Evolutionary conservation across 2,888 invertebrate species (phyloP).

Genomic region (Cephalotes varians): DNA sequence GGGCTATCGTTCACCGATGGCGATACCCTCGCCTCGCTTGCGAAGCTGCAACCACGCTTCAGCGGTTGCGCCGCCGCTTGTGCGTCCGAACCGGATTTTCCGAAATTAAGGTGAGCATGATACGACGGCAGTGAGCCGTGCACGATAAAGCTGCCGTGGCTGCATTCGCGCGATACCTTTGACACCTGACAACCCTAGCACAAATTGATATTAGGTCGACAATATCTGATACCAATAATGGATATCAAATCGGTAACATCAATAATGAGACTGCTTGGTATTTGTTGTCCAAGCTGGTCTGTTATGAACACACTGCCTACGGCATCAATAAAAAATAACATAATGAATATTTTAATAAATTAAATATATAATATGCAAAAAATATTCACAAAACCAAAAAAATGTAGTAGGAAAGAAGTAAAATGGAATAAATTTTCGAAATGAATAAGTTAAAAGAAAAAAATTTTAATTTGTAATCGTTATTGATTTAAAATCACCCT

Average conservation of each 20-base stretch:
- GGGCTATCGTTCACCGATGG: conserved; percentile 72
- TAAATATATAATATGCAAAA: conserved; percentile 5
- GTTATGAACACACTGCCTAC: not conserved
- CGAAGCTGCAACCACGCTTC: conserved; percentile 51
- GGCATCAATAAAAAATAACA: not conserved
- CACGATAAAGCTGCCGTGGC: conserved; percentile 43
- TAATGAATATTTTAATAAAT: conserved; percentile 19
- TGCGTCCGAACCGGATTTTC: conserved; percentile 57
- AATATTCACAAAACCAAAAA: not conserved
- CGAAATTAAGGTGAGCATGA: conserved; percentile 58
- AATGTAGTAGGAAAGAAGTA: not conserved
- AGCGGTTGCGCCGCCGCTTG: conserved; percentile 34
- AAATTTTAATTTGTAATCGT: conserved; percentile 23
- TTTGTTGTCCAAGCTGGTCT: not conserved
- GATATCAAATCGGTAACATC: not conserved
- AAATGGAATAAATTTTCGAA: conserved; percentile 3
- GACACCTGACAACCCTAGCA: conserved; percentile 36
- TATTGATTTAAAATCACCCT: conserved; percentile 11
- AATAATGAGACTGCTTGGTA: not conserved
- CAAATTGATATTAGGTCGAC: conserved; percentile 47
- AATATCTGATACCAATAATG: conserved; percentile 33
- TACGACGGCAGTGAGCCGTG: conserved; percentile 41
- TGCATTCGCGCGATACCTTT: conserved; percentile 41
- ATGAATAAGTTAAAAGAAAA: not conserved
- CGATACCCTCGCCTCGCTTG: conserved; percentile 45